Conservation (phyloP, 2,797 vertebrate genomes). For the Euthynnus affinis region DNA sequence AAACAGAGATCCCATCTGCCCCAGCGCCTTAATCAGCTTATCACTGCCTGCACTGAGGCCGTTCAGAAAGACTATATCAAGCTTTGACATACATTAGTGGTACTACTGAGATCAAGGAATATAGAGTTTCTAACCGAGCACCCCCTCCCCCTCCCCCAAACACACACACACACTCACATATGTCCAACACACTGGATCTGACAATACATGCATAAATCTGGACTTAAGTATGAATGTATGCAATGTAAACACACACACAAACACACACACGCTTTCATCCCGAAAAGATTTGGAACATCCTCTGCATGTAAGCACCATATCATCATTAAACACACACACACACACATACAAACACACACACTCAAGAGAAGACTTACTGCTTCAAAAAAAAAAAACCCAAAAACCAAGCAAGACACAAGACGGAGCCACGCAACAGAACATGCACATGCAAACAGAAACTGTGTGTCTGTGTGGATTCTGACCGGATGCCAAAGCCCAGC, state of each 20-base stretch:
- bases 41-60: slow-evolving; percentile 60
- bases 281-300: slow-evolving; percentile 26
- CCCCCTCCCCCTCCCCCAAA: not conserved
- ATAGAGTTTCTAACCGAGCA: slow-evolving; percentile 27
- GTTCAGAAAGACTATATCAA: slow-evolving; percentile 66
- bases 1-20: slow-evolving; percentile 81
- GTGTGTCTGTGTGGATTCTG: slow-evolving; percentile 37
- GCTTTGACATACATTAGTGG: slow-evolving; percentile 79
- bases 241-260: not conserved
- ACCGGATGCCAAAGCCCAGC: slow-evolving; percentile 69
- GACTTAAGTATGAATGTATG: slow-evolving; percentile 23
- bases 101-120: slow-evolving; percentile 47
- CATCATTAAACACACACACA: slow-evolving; percentile 25
- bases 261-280: slow-evolving; percentile 2
- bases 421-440: slow-evolving; percentile 36
- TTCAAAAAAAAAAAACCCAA: not conserved
- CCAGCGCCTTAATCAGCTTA: slow-evolving; percentile 84
- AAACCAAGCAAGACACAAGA: no score
- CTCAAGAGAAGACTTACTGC: slow-evolving; percentile 11
- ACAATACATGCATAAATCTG: not conserved
- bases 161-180: not conserved
- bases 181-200: not conserved
- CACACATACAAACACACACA: slow-evolving; percentile 15
- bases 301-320: slow-evolving; percentile 19
- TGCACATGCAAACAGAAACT: slow-evolving; percentile 8